Evolutionary conservation across 1,140 invertebrate species (phyloP).

Genomic region (Drosophila willistoni): DNA sequence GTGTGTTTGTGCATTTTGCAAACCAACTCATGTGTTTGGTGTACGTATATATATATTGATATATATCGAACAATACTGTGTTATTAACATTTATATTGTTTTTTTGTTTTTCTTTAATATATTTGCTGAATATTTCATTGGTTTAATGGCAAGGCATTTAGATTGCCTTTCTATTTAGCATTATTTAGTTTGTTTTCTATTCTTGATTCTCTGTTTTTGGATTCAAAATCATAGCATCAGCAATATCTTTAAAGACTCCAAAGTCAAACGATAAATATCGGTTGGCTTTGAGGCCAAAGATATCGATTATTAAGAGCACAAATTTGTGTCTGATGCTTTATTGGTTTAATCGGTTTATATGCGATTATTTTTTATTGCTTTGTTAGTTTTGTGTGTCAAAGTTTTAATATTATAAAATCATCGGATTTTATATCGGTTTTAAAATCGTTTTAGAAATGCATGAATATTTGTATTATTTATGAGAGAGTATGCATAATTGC

Average conservation of each 20-base stretch:
- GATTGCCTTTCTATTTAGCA: conserved; percentile 50
- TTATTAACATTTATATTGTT: conserved; percentile 34
- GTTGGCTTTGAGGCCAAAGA: conserved; percentile 56
- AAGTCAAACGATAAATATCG: conserved; percentile 35
- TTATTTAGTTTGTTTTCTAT: conserved; percentile 45
- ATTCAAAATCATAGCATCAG: conserved; percentile 41
- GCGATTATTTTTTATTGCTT: conserved; percentile 35
- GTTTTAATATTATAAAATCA: conserved; percentile 83
- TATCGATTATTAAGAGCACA: conserved; percentile 18
- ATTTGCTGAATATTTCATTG: conserved; percentile 33
- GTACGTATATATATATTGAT: conserved; percentile 36
- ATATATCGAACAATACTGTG: conserved; percentile 29
- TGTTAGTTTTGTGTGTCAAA: conserved; percentile 72
- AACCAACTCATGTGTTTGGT: conserved; percentile 66
- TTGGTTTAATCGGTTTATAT: conserved; percentile 17
- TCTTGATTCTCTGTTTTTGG: conserved; percentile 30
- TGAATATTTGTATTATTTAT: conserved; percentile 49
- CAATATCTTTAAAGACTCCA: conserved; percentile 40
- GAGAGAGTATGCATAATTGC: conserved; percentile 53
- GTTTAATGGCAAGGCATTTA: conserved; percentile 47
- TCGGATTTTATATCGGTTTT: conserved; percentile 76
- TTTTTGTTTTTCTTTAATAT: conserved; percentile 31
- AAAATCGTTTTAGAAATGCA: conserved; percentile 81
- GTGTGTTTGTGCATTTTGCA: conserved; percentile 73
- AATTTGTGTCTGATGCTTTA: conserved; percentile 35